Percentiles rank a stretch among this genome's conserved stretches.
Evolutionary conservation across 2,113 vertebrate species (phyloP).

Genomic region (Zosterops lateralis): DNA sequence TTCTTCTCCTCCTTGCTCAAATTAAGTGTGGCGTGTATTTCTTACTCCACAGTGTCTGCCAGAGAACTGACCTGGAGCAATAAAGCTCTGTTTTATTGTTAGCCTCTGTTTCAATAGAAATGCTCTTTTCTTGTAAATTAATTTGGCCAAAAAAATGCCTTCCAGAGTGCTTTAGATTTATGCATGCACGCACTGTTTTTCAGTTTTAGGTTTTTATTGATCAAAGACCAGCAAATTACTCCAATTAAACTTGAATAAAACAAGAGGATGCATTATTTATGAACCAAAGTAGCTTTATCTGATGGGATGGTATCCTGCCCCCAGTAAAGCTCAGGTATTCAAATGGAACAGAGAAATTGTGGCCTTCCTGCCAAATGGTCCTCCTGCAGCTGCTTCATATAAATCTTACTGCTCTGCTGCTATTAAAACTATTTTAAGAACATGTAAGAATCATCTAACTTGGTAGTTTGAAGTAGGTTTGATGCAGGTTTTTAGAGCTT

Average conservation of each 20-base stretch:
- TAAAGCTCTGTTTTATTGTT: neutral
- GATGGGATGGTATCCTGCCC: neutral
- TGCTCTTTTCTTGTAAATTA: neutral
- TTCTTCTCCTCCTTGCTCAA: neutral
- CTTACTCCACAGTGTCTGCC: neutral
- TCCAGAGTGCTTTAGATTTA: constrained; percentile 18
- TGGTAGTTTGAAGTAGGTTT: neutral
- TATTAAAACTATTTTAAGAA: neutral
- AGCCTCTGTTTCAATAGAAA: neutral
- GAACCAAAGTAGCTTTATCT: neutral
- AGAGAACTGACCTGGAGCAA: neutral
- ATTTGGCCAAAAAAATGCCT: neutral
- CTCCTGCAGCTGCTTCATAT: neutral
- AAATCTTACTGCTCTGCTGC: neutral
- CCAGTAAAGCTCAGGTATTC: neutral
- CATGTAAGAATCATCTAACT: neutral
- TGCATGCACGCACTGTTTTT: neutral
- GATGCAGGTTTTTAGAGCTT: neutral
- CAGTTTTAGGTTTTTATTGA: constrained; percentile 44
- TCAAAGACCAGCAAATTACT: constrained; percentile 26
- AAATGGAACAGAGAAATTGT: neutral
- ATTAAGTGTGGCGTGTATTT: neutral
- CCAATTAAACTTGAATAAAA: constrained; percentile 5
- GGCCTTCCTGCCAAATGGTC: neutral
- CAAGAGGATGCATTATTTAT: constrained; percentile 14